Evolutionary conservation across 2,797 vertebrate species (phyloP), one percentile per base, ranked within the genome.

Genomic region (Manis crassicaudata): DNA sequence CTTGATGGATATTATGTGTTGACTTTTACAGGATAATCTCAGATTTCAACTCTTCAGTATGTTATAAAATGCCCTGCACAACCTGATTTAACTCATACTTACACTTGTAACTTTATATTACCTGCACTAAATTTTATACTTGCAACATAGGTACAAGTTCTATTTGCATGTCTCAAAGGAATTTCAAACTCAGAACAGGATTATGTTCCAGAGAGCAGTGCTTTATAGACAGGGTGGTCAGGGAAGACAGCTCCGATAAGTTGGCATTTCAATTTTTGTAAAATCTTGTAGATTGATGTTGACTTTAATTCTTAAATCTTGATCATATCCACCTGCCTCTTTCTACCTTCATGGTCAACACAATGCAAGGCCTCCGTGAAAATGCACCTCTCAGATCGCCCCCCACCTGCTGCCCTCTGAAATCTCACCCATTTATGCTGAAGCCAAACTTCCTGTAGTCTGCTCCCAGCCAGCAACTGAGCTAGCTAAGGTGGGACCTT

Each of bases 401-500:
- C 2, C 29, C 29, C 54, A 70, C 50, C 5, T 37, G 32, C 37
- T 40, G 8, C 0, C 3, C 27, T 88, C 32, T 76, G 79, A 76
- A 88, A 37, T 21, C 32, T 56, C 21, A 56, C 52, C 5, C 3
- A 4, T 11, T 43, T 25, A 16, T 7, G 2, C 18, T 43, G 14
- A 60, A 7, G 18, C 25, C 7, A 63, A 21, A 32, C 46, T 87
- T 46, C 9, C 32, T 1, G 0, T 0, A 29, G 20, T 35, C 29
- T 50, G 10, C 20, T 72, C 20, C 32, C 35, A 43, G 16, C 0
- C 65, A 27, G 46, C 6, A 3, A 79, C 25, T 32, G 35, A 82
- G 17, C 6, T 16, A 32, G 9, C 23, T 54, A 50, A 35, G 7
- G 2, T 23, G 68, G 54, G 23, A 6, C 1, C 1, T 0, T 75